Evolutionary conservation across 2,797 vertebrate genomes (phyloP).

Genomic region (Acridotheres tristis): DNA sequence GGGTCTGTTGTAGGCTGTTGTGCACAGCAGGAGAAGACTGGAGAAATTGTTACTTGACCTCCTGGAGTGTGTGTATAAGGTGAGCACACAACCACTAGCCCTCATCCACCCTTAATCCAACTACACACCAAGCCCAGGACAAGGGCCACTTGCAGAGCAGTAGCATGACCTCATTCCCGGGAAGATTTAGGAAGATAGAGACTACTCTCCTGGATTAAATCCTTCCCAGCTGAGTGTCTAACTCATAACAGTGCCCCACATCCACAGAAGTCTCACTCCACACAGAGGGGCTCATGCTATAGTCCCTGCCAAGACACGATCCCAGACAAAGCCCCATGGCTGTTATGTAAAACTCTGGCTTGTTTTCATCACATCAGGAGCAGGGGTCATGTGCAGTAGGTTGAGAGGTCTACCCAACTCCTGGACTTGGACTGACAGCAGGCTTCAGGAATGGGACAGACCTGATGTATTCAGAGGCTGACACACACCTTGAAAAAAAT

Average conservation of each 20-base stretch:
- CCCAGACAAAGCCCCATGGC: not conserved
- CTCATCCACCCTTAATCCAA: not conserved
- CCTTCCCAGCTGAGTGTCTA: not conserved
- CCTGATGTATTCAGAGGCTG: not conserved
- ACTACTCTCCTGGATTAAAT: not conserved
- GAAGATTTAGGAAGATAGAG: not conserved
- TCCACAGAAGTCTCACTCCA: not conserved
- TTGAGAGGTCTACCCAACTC: not conserved
- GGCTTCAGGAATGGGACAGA: not conserved
- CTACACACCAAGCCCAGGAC: not conserved
- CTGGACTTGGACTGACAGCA: not conserved
- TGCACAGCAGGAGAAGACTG: not conserved
- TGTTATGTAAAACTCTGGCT: not conserved
- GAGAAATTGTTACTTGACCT: not conserved
- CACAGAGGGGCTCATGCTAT: rapidly evolving
- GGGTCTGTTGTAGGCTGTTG: not conserved
- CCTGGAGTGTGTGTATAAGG: not conserved
- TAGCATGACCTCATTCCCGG: not conserved
- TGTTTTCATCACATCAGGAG: not conserved
- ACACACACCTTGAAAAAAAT: not conserved
- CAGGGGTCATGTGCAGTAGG: not conserved
- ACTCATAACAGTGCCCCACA: not conserved
- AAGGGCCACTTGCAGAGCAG: not conserved
- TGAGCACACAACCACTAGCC: rapidly evolving
- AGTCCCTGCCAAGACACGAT: not conserved